These are phyloP conservation scores for Aix galericulata DNA, from an alignment of 2,113 vertebrate species.

Conservation along the genomic window DNA sequence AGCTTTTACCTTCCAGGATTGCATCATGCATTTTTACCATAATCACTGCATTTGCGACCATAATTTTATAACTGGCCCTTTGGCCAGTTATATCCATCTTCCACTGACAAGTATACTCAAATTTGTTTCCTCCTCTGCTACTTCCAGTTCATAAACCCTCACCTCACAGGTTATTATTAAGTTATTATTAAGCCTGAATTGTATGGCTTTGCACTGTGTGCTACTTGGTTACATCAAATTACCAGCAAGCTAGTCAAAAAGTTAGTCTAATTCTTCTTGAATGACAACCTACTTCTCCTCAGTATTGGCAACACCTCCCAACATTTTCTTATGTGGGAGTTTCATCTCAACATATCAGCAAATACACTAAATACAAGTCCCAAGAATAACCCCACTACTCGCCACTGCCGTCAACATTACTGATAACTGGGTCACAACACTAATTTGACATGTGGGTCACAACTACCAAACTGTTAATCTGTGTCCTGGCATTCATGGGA, in stretches of 20 bases:
- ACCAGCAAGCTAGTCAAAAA: background rate
- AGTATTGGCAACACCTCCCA: background rate
- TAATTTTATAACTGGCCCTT: background rate
- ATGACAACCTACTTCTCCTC: background rate
- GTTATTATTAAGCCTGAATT: background rate
- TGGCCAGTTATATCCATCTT: background rate
- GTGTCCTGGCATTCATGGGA: background rate
- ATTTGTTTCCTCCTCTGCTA: background rate
- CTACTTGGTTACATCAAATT: background rate
- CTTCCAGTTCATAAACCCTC: background rate
- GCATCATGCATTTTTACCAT: background rate
- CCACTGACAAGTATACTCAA: background rate
- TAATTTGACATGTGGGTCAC: background rate
- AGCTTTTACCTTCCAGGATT: background rate
- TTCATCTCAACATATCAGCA: background rate
- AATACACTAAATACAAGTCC: background rate
- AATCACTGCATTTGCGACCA: background rate
- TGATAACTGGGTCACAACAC: background rate
- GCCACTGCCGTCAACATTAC: background rate
- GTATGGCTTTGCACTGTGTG: background rate
- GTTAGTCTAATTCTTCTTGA: background rate
- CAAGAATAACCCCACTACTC: background rate
- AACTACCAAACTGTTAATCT: background rate
- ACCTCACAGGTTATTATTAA: background rate
- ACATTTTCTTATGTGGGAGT: background rate